Conservation (phyloP, 2,797 vertebrate genomes). For the Moxostoma hubbsi region DNA sequence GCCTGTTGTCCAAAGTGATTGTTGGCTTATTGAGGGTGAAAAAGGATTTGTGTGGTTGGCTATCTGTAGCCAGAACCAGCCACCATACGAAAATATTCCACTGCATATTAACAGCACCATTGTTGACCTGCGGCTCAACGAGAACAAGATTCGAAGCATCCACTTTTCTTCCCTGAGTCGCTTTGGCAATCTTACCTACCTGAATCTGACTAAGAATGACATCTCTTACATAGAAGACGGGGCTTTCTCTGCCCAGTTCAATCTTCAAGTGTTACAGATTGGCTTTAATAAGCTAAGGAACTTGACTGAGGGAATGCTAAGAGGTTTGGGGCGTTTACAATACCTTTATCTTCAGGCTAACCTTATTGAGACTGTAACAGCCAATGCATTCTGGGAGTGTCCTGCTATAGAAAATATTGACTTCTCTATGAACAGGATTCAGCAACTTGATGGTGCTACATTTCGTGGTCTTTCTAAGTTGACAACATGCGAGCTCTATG, state of each 20-base stretch:
- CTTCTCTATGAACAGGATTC: slow-evolving; percentile 96
- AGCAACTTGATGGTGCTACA: slow-evolving; percentile 88
- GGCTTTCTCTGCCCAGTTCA: slow-evolving; percentile 95
- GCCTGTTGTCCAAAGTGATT: slow-evolving; percentile 84
- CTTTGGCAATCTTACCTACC: slow-evolving; percentile 97
- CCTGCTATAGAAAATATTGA: slow-evolving; percentile 96
- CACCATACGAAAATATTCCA: slow-evolving; percentile 94
- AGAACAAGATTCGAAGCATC: slow-evolving; percentile 96
- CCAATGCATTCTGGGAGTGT: slow-evolving; percentile 97
- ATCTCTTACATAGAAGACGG: slow-evolving; percentile 95
- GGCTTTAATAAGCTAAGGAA: slow-evolving; percentile 97
- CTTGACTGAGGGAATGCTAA: slow-evolving; percentile 94
- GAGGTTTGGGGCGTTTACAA: slow-evolving; percentile 94
- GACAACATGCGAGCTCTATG: slow-evolving; percentile 95
- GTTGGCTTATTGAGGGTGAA: slow-evolving; percentile 98
- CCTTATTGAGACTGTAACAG: slow-evolving; percentile 92
- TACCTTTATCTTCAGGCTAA: slow-evolving; percentile 99
- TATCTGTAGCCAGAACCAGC: slow-evolving; percentile 98
- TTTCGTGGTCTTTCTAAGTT: slow-evolving; percentile 88
- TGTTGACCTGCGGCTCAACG: slow-evolving; percentile 95
- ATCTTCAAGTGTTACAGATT: slow-evolving; percentile 96
- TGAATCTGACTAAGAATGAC: slow-evolving; percentile 98
- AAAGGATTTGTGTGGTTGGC: slow-evolving; percentile 98
- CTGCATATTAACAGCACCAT: slow-evolving; percentile 97
- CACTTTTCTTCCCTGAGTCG: slow-evolving; percentile 94